These are phyloP conservation scores for Chlorospingus semifuscus DNA, from an alignment of 2,797 vertebrate genomes.

Conservation along the genomic window DNA sequence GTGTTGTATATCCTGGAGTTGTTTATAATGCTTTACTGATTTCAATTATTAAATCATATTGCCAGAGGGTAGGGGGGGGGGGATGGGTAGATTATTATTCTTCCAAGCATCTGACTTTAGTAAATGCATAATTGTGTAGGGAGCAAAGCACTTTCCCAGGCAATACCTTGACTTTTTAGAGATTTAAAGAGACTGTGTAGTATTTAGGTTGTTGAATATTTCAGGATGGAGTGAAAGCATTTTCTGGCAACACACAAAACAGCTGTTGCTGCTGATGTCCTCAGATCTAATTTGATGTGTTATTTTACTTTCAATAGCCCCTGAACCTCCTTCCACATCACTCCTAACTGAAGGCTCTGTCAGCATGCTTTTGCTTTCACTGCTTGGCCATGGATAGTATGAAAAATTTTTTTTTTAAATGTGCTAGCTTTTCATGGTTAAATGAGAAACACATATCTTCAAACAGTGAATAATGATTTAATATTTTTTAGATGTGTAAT, in stretches of 20 bases:
- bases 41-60: not conserved
- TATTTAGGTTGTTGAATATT: not conserved
- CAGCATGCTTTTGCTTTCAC: not conserved
- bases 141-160: not conserved
- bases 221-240: not conserved
- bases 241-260: not conserved
- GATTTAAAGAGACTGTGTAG: not conserved
- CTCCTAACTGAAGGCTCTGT: not conserved
- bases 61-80: not conserved
- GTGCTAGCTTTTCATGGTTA: not conserved
- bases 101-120: not conserved
- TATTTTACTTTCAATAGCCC: not conserved
- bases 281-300: not conserved
- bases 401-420: not conserved
- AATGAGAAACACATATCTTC: not conserved
- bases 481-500: not conserved
- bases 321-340: not conserved
- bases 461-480: not conserved
- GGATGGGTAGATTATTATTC: not conserved
- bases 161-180: not conserved
- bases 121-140: not conserved
- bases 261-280: not conserved
- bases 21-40: conserved; percentile 17
- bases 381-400: not conserved
- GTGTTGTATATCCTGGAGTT: not conserved